Base-by-base conservation (phyloP, 2,797 vertebrate genomes). In the Pempheris klunzingeri region DNA sequence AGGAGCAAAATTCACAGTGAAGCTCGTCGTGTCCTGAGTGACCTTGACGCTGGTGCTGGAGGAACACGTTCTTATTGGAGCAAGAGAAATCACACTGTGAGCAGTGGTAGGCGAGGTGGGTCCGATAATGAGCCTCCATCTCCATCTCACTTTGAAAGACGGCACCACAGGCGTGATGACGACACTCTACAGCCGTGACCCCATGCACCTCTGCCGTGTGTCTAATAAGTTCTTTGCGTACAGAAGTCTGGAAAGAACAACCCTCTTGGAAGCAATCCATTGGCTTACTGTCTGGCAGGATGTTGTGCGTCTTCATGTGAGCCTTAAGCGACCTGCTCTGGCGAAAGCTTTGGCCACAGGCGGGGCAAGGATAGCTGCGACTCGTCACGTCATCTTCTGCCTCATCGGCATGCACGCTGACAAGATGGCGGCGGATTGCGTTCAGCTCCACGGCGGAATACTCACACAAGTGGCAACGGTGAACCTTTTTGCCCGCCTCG, bases 31-130 rank as follows among this genome's bases (percentile, higher is more conserved):
- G 93, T 39, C 98, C 98, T 0, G 97, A 88, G 85, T 99, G 98
- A 1, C 98, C 98, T 43, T 95, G 95, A 24, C 96, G 95, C 87
- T 94, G 97, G 92, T 99, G 98, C 79, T 95, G 97, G 70, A 96
- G 96, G 79, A 97, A 97, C 41, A 93, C 69, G 0, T 93, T 95
- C 87, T 99, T 99, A 78, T 99, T 99, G 84, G 98, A 99, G 87
- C 97, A 98, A 39, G 96, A 96, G 59, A 99, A 99, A 60, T 96
- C 95, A 0, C 98, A 99, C 58, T 97, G 95, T 0, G 96, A 91
- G 92, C 98, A 99, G 92, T 99, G 98, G 91, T 99, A 99, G 61
- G 98, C 96, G 0, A 96, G 96, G 90, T 99, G 98, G 2, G 94
- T 97, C 78, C 95, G 96, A 26, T 94, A 94, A 85, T 99, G 98